phyloP scores from a whole-genome alignment of 2,888 invertebrate species.

The Tachina fera region DNA sequence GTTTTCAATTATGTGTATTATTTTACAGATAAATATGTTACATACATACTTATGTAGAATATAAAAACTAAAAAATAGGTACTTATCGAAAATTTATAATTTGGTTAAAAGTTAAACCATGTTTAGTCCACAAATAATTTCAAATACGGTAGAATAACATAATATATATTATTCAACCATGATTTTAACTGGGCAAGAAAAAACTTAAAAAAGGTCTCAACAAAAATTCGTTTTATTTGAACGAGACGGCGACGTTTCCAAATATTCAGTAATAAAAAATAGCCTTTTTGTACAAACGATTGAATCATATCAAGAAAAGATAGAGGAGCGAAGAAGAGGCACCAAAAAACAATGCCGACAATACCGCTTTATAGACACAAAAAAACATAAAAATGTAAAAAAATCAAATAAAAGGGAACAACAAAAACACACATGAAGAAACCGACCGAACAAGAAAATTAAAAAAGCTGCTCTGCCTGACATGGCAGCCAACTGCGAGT shows the following conservation, averaged over 20 bases:
- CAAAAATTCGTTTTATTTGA: slow-evolving; percentile 36
- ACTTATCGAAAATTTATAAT: too few relatives aligned
- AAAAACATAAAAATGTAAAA: slow-evolving; percentile 47
- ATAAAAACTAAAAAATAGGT: too few relatives aligned
- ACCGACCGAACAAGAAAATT: slow-evolving; percentile 58
- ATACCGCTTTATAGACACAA: slow-evolving; percentile 60
- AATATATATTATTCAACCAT: neutral
- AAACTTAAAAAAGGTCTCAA: slow-evolving; percentile 2
- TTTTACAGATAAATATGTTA: too few relatives aligned
- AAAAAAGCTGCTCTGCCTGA: slow-evolving; percentile 52
- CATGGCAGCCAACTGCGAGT: slow-evolving; percentile 16
- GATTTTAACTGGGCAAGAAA: neutral
- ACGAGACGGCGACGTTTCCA: slow-evolving; percentile 4
- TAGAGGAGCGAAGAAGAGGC: slow-evolving; percentile 12
- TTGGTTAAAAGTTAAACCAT: too few relatives aligned
- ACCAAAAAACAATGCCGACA: slow-evolving; percentile 61
- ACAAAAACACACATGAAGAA: slow-evolving; percentile 62
- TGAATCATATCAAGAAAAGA: neutral
- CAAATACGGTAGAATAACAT: neutral
- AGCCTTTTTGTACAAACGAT: neutral
- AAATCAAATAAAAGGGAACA: slow-evolving; percentile 63
- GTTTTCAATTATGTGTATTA: too few relatives aligned
- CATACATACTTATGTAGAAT: too few relatives aligned
- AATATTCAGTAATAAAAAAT: too few relatives aligned
- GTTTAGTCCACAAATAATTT: too few relatives aligned